These are phyloP conservation scores for Cremastobaeus sp. DNA, from an alignment of 2,888 invertebrate species.

Conservation along the genomic window DNA sequence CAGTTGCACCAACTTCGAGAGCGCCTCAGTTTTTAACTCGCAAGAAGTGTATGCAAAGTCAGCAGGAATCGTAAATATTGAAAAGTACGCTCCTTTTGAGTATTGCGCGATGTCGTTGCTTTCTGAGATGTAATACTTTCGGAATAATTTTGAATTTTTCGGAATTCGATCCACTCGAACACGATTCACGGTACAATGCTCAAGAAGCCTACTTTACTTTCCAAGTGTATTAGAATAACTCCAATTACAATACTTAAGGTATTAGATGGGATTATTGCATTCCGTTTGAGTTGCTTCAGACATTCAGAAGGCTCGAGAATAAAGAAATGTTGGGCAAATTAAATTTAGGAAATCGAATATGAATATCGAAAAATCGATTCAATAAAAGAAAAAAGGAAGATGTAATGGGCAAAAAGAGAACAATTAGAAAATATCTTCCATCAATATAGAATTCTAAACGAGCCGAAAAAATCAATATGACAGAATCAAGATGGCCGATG, in stretches of 20 bases:
- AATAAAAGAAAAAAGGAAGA: too few relatives aligned
- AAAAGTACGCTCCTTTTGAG: conserved; percentile 21
- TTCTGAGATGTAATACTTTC: conserved; percentile 26
- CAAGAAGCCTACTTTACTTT: conserved; percentile 39
- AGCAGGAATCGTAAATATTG: conserved; percentile 34
- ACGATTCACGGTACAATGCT: conserved; percentile 6
- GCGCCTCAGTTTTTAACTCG: conserved; percentile 35
- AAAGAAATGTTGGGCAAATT: too few relatives aligned
- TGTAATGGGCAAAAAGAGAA: too few relatives aligned
- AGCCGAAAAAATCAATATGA: too few relatives aligned
- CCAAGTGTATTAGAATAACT: conserved; percentile 47
- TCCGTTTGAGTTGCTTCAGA: too few relatives aligned
- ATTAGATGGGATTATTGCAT: conserved; percentile 37
- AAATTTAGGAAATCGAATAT: too few relatives aligned
- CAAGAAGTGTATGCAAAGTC: conserved; percentile 32
- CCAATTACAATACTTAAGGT: conserved; percentile 42
- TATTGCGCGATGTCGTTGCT: conserved; percentile 17
- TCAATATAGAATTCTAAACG: too few relatives aligned
- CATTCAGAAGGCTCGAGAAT: too few relatives aligned
- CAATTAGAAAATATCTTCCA: too few relatives aligned
- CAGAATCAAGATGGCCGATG: too few relatives aligned
- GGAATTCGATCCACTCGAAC: conserved; percentile 31
- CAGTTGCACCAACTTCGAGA: conserved; percentile 20
- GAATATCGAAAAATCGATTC: too few relatives aligned
- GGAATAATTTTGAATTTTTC: conserved; percentile 36